Conservation (phyloP, 2,797 vertebrate species). For the Hippoglossus hippoglossus region DNA sequence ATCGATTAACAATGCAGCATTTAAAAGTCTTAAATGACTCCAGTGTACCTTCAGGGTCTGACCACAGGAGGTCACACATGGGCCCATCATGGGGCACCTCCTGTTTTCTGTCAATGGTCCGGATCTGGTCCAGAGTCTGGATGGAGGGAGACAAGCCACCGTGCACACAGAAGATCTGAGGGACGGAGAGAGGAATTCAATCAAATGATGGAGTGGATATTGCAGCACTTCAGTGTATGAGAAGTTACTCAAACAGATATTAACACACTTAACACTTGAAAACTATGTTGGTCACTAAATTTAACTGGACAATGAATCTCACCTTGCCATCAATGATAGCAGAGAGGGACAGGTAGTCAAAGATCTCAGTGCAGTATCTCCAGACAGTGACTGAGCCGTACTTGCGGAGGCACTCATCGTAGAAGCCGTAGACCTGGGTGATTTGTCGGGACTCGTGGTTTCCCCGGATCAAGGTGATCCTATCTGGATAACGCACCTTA, state of each 20-base stretch:
- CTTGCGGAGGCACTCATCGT: conserved; percentile 94
- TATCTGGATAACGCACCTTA: conserved; percentile 94
- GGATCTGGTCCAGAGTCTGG: conserved; percentile 96
- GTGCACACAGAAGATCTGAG: conserved; percentile 95
- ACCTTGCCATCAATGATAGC: conserved; percentile 98
- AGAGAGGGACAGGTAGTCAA: conserved; percentile 96
- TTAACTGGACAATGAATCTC: background rate
- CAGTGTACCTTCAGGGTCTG: conserved; percentile 92
- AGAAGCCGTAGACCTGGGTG: conserved; percentile 96
- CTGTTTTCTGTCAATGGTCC: conserved; percentile 97
- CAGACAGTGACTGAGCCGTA: conserved; percentile 97
- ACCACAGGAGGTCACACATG: conserved; percentile 98
- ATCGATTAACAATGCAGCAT: background rate
- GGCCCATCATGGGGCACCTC: conserved; percentile 97
- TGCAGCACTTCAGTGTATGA: no score
- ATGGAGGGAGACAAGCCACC: conserved; percentile 96
- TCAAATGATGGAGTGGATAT: background rate
- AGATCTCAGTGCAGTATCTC: conserved; percentile 98
- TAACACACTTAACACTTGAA: background rate
- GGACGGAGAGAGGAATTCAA: background rate
- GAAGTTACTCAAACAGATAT: no score
- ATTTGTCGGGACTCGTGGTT: conserved; percentile 97
- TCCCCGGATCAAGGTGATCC: conserved; percentile 94
- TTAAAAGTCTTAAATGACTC: background rate
- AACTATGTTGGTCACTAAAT: background rate